Percentiles rank a stretch among this genome's conserved stretches.
Evolutionary conservation across 2,888 invertebrate genomes (phyloP).

Genomic region (Drosophila melanocephala): DNA sequence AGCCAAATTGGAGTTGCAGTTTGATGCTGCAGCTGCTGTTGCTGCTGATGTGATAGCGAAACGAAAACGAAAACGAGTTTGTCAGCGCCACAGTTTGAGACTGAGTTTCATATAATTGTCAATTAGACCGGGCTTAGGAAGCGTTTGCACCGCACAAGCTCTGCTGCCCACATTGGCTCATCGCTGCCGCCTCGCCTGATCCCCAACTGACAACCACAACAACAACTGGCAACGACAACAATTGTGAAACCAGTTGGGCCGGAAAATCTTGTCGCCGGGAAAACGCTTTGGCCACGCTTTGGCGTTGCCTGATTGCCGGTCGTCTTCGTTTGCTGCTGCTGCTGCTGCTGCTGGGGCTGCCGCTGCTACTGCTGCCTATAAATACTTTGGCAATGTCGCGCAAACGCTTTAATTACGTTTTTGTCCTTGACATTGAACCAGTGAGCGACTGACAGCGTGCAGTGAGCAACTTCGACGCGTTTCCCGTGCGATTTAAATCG

Average conservation of each 20-base stretch:
- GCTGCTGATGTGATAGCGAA: conserved; percentile 39
- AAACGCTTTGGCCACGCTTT: conserved; percentile 53
- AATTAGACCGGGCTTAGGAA: conserved; percentile 74
- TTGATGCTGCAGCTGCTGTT: conserved; percentile 8
- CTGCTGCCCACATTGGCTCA: conserved; percentile 41
- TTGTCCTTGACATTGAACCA: conserved; percentile 84
- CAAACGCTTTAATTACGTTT: conserved; percentile 83
- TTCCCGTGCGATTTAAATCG: conserved; percentile 55
- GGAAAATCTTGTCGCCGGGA: conserved; percentile 79
- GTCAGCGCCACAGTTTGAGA: conserved; percentile 20
- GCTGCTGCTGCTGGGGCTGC: background rate
- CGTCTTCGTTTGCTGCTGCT: conserved; percentile 61
- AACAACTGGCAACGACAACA: conserved; percentile 39
- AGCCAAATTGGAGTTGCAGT: conserved; percentile 38
- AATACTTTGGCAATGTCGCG: conserved; percentile 80
- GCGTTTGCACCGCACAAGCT: conserved; percentile 24
- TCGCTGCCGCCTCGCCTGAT: conserved; percentile 37
- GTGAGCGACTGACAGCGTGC: conserved; percentile 37
- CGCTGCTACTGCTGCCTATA: conserved; percentile 52
- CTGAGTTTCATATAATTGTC: conserved; percentile 64
- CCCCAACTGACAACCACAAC: conserved; percentile 32
- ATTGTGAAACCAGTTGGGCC: conserved; percentile 71
- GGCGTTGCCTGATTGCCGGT: conserved; percentile 35
- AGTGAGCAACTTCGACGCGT: conserved; percentile 50
- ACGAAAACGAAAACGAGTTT: conserved; percentile 58